phyloP scores from a whole-genome alignment of 2,113 vertebrate genomes.

The Gracilinanus agilis region DNA sequence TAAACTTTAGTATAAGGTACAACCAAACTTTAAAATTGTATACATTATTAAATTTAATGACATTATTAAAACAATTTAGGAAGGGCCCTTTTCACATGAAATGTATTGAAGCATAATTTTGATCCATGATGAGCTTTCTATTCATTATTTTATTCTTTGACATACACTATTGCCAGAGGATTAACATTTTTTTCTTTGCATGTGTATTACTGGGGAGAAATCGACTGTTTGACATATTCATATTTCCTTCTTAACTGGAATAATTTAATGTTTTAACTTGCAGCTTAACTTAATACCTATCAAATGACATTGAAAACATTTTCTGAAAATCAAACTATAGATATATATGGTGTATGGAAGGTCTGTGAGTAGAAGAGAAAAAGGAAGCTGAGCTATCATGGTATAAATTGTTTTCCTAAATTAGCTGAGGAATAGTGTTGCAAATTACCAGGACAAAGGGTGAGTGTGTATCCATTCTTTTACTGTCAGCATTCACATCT shows the following conservation, averaged over 20 bases:
- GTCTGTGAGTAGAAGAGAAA: neutral
- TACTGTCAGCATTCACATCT: neutral
- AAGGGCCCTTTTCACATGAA: neutral
- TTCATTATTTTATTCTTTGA: neutral
- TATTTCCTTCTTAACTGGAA: neutral
- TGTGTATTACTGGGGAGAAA: neutral
- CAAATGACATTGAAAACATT: neutral
- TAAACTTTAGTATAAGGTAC: neutral
- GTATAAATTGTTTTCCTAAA: neutral
- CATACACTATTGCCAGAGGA: neutral
- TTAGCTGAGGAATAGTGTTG: neutral
- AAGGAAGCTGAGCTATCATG: neutral
- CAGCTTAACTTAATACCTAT: neutral
- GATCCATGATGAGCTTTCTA: neutral
- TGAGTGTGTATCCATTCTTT: neutral
- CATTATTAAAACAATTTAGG: neutral
- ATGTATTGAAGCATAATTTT: neutral
- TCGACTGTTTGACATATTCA: neutral
- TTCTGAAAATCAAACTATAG: neutral
- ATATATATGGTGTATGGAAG: neutral
- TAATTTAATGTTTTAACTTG: neutral
- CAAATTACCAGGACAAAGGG: neutral
- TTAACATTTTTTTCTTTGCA: neutral
- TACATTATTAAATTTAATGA: neutral
- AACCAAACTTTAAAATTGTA: neutral